Evolutionary conservation across 2,113 vertebrate genomes (phyloP).

Genomic region (Petromus typicus): DNA sequence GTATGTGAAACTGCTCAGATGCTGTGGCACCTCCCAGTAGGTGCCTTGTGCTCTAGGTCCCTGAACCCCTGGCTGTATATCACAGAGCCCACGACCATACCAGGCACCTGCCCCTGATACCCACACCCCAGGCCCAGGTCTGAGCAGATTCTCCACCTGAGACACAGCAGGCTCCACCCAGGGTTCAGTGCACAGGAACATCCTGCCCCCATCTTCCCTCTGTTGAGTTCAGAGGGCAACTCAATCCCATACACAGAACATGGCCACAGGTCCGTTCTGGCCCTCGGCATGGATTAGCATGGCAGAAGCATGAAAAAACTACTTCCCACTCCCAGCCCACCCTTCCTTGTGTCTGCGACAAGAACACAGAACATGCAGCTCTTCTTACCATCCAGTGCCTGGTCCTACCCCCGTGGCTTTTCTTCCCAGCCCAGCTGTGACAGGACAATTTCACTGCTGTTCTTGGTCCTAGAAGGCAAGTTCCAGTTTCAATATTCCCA

Average conservation of each 20-base stretch:
- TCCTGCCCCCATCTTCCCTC: neutral
- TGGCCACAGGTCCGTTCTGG: neutral
- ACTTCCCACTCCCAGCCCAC: neutral
- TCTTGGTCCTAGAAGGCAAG: neutral
- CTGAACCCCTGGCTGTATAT: neutral
- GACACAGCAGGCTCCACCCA: neutral
- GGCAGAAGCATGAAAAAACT: too few relatives aligned
- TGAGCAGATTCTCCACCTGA: neutral
- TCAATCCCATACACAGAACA: neutral
- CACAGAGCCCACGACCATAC: neutral
- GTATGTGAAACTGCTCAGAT: neutral
- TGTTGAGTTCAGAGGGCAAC: neutral
- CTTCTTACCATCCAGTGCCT: neutral
- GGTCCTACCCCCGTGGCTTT: too few relatives aligned
- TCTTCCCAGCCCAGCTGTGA: neutral
- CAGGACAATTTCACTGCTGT: too few relatives aligned
- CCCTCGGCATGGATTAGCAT: neutral
- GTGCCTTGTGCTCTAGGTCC: neutral
- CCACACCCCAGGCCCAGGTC: neutral
- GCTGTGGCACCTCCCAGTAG: neutral
- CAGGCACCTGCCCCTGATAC: neutral
- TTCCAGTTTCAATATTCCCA: neutral
- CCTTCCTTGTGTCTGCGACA: neutral
- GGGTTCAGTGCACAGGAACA: neutral
- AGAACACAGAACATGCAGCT: neutral